These are phyloP conservation scores for Nycticebus coucang DNA, from an alignment of 2,113 vertebrate species.

Conservation along the genomic window DNA sequence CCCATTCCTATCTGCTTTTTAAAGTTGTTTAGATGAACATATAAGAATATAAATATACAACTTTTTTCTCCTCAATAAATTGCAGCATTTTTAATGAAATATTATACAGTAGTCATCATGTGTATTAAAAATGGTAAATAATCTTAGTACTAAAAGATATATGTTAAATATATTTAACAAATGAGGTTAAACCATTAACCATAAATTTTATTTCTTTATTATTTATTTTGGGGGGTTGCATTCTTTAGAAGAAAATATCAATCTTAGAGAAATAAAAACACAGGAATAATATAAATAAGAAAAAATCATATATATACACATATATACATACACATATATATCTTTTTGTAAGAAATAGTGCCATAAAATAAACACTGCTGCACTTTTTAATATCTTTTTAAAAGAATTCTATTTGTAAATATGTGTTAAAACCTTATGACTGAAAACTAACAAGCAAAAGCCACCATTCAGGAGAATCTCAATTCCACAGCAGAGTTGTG, in stretches of 20 bases:
- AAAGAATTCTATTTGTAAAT: background rate
- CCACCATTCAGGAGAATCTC: background rate
- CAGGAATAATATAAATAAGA: background rate
- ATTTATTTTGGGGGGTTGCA: background rate
- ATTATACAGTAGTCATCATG: background rate
- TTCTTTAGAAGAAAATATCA: background rate
- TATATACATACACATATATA: background rate
- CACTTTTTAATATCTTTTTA: background rate
- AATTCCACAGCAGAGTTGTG: background rate
- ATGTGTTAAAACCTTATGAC: background rate
- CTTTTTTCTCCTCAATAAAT: background rate
- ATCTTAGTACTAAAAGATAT: background rate
- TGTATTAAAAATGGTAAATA: background rate
- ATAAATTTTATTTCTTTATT: background rate
- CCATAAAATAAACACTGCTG: background rate
- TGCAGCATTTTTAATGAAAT: background rate
- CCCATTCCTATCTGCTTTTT: background rate
- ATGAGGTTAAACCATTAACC: slow-evolving; percentile 7
- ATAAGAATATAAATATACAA: background rate
- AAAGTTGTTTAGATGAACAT: background rate
- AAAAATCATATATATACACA: background rate
- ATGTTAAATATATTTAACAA: slow-evolving; percentile 1
- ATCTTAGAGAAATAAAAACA: background rate
- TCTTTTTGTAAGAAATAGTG: background rate
- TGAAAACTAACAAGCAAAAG: background rate